Base-by-base conservation (phyloP, 2,113 vertebrate genomes). In the Sturnus vulgaris region DNA sequence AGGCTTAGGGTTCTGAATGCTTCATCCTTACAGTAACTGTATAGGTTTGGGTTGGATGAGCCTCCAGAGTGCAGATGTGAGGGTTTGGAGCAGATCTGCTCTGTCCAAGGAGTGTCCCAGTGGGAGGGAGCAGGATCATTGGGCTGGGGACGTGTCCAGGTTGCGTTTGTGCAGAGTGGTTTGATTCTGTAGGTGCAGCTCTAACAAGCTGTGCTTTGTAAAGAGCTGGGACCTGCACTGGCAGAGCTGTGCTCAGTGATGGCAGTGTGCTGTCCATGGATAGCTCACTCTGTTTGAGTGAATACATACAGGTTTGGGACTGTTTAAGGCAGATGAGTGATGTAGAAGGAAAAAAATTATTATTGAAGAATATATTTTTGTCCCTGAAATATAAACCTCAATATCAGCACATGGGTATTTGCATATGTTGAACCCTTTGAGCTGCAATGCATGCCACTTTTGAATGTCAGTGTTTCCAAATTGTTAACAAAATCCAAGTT, bases 101-200 rank as follows among this genome's bases (percentile, higher is more conserved):
- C 23, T 17, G 11, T 27, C 20, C 1, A 1, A 27, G 70, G 2
- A 14, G 33, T 2, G 40, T 35, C 22, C 46, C n/a, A 4, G 46
- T 1, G 3, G 40, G 19, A 55, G 33, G 56, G 20, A 63, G 30
- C 33, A 18, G 47, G 44, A 5, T 17, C 0, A 0, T 4, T 49
- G 0, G 0, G 28, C 30, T 20, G 37, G 46, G 19, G 21, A 7
- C 1, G 9, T 39, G 11, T 24, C n/a, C 35, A 0, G 1, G 3
- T 52, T 52, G 39, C 4, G 31, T 31, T 31, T 12, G 4, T 66
- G 55, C 56, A 35, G 40, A 8, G 40, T 2, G 0, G 4, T 18
- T 15, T 73, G 63, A 50, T 25, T 55, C 79, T 61, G 59, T 2
- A 15, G 66, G 42, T 33, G 1, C 21, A 81, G 56, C 65, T 40